Conservation (phyloP, 2,888 invertebrate species). For the Melanophora roralis region DNA sequence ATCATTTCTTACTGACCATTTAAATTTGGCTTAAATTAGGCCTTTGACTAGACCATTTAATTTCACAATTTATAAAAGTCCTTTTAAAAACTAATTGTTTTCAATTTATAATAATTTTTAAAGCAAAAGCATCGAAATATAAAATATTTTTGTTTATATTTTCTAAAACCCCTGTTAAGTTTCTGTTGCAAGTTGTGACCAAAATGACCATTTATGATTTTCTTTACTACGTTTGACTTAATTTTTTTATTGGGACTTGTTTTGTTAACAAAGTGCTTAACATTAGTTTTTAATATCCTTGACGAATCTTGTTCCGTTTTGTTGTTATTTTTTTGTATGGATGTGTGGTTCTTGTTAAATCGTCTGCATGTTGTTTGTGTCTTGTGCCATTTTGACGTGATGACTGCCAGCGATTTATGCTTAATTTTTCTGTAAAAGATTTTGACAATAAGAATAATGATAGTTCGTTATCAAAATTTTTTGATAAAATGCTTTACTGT, state of each 20-base stretch:
- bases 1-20: constrained; percentile 29
- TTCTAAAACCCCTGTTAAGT: background rate
- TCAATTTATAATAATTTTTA: constrained; percentile 48
- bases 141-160: too few relatives aligned
- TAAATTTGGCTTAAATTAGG: constrained; percentile 18
- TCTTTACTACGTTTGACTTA: background rate
- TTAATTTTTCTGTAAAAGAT: constrained; percentile 29
- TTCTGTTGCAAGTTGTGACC: background rate
- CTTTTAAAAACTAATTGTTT: constrained; percentile 32
- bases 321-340: background rate
- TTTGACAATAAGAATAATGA: constrained; percentile 16
- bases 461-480: background rate
- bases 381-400: constrained; percentile 43
- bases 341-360: background rate
- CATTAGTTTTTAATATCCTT: constrained; percentile 54
- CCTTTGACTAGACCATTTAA: background rate
- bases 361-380: background rate
- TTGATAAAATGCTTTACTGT: background rate
- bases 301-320: constrained; percentile 27
- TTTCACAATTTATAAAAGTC: background rate
- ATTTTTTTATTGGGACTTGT: constrained; percentile 22
- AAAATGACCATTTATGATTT: constrained; percentile 33
- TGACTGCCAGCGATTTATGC: constrained; percentile 54
- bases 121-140: too few relatives aligned
- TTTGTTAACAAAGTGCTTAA: constrained; percentile 45